Conservation (phyloP, 1,140 invertebrate species). For the Pogonus chalceus region DNA sequence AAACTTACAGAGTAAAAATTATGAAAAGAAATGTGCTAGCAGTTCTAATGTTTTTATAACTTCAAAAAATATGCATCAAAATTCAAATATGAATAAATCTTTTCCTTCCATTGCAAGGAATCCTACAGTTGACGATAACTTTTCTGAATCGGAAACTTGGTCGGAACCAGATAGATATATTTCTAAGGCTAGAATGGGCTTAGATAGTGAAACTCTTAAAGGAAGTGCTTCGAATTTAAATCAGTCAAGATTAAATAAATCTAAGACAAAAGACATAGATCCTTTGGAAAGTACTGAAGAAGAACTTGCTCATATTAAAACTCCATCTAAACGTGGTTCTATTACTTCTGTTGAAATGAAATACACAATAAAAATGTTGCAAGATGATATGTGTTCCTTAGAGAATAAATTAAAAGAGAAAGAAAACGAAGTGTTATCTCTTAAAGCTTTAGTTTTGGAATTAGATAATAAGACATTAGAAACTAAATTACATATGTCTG, state of each 20-base stretch:
- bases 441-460: constrained; percentile 35
- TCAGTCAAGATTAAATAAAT: constrained; percentile 15
- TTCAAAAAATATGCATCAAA: neutral
- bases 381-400: constrained; percentile 39
- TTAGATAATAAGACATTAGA: constrained; percentile 33
- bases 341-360: neutral
- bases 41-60: neutral
- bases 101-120: constrained; percentile 13
- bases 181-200: constrained; percentile 63
- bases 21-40: neutral
- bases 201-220: constrained; percentile 36
- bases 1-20: neutral
- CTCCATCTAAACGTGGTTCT: constrained; percentile 17
- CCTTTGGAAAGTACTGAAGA: constrained; percentile 21
- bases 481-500: constrained; percentile 37
- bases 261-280: neutral
- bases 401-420: constrained; percentile 40
- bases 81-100: constrained; percentile 12
- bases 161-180: constrained; percentile 74
- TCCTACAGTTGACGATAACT: constrained; percentile 33
- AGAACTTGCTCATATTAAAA: constrained; percentile 23
- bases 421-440: constrained; percentile 32
- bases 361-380: constrained; percentile 24
- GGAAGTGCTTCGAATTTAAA: constrained; percentile 26
- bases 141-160: constrained; percentile 67